A percentile compares a stretch with the other conserved stretches of the same genome.
phyloP scores from a whole-genome alignment of 2,113 vertebrate genomes.

The Pollachius pollachius region DNA sequence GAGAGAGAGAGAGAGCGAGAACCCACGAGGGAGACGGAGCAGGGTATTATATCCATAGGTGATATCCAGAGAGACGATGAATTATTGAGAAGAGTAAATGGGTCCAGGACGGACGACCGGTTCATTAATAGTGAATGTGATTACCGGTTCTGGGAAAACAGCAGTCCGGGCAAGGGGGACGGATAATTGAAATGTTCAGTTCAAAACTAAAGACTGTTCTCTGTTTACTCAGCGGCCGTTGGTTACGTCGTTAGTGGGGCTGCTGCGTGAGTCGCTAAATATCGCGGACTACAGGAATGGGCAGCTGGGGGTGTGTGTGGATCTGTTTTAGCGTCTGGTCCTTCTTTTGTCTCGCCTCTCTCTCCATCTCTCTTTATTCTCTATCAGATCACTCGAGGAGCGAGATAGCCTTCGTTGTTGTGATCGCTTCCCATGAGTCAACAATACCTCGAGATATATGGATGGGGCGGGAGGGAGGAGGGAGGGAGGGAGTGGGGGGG shows the following conservation, averaged over 20 bases:
- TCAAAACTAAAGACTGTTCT: conserved; percentile 55
- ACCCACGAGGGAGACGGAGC: conserved; percentile 21
- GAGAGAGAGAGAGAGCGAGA: conserved; percentile 23
- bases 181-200: conserved; percentile 63
- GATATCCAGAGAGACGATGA: conserved; percentile 60
- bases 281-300: not conserved
- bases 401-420: too few relatives aligned
- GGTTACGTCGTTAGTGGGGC: conserved; percentile 34
- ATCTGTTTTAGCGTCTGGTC: too few relatives aligned
- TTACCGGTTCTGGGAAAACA: conserved; percentile 68
- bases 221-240: conserved; percentile 58
- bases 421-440: too few relatives aligned
- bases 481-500: too few relatives aligned
- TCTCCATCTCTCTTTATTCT: too few relatives aligned
- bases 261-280: conserved; percentile 21
- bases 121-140: conserved; percentile 76
- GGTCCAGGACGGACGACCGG: conserved; percentile 63
- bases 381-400: too few relatives aligned
- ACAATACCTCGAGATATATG: too few relatives aligned
- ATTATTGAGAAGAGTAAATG: conserved; percentile 75
- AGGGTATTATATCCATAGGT: conserved; percentile 55
- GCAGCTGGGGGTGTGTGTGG: too few relatives aligned
- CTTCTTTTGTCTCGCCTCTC: too few relatives aligned
- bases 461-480: too few relatives aligned
- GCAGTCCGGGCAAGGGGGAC: conserved; percentile 39